Evolutionary conservation across 1,140 invertebrate genomes (phyloP), one percentile per base, ranked within the genome.

Genomic region (Brachionus koreanus): DNA sequence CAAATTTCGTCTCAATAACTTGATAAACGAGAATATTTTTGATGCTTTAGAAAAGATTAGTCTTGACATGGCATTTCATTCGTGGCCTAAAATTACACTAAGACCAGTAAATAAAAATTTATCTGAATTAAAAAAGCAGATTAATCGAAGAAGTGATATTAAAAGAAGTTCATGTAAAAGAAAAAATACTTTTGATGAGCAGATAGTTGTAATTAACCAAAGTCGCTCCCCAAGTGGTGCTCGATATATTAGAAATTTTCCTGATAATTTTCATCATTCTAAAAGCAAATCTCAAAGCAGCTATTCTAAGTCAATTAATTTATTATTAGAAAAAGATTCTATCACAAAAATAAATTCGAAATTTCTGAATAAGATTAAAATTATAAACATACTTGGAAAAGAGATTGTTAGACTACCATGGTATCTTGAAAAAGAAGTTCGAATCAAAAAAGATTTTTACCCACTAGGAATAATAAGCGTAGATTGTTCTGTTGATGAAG

Each of bases 401-500:
- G 86, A 89, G 23, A 84, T 86, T 57, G 85, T 88, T 12, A 86
- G 88, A 65, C 86, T 92, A 25, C 91, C 92, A n/a, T 67, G 87
- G 13, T 87, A 89, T 29, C 86, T 92, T 3, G 92, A 92, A 86
- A 86, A 89, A 82, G 89, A 88, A 75, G 90, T 92, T 75, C 90
- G 90, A 84, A 87, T 92, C 5, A 89, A 89, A 75, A 92, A 92
- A 86, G 90, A 90, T 65, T 87, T 87, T 65, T 88, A 90, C 69
- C 89, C 90, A 75, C 84, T 93, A 67, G 92, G 91, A 91, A 86
- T 86, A n/a, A 61, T n/a, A 5, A 89, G 86, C 12, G 87, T 92
- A 5, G 91, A 91, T 75, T 85, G 88, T 35, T 87, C 90, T 39
- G 88, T 89, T 9, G 91, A 92, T 76, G 90, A 91, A 83, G 91